Base-by-base conservation (phyloP, 2,888 invertebrate species). In the Thera obeliscata region DNA sequence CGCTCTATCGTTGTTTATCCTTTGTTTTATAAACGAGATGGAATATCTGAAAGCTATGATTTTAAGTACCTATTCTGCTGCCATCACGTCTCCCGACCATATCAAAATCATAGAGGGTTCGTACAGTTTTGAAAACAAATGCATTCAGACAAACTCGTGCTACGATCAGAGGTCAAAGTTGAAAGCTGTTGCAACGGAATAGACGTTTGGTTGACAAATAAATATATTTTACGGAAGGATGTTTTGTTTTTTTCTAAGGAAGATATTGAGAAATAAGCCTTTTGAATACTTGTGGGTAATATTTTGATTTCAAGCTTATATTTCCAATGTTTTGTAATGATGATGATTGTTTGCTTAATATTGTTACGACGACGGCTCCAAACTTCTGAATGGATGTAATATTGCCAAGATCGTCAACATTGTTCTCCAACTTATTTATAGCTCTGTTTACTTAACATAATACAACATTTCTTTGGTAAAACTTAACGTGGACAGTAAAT, bases 401-500 rank as follows among this genome's bases (percentile, higher is more conserved):
- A 33, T 58, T 33, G 43, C 52, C 36, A 61, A 67, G 36, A 52
- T 50, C 68, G 49, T 41, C 54, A 61, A 56, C 46, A 52, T 41
- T 46, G 59, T 52, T 64, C 5, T 22, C 8, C 9, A 56, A 59
- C 55, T 62, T 65, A 64, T 61, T 68, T 66, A 63, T 69, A 59
- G 50, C 64, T 54, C 60, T 66, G 67, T 48, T 69, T 65, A 65
- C 61, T 48, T 59, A 66, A 56, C 59, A 61, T 59, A 63, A 52
- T 22, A 22, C 22, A 22, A 22, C 22, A 22, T 22, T 22, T 22
- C 22, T 22, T 22, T 22, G 52, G 4, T 61, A 56, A 56, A 63
- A 56, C 64, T 55, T 35, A 69, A 67, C 70, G 70, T 55, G 56
- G 52, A 52, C 67, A 49, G 41, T 73, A 71, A 69, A 71, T 66